phyloP scores from a whole-genome alignment of 2,888 invertebrate species.

The Amblyjoppa proteus region DNA sequence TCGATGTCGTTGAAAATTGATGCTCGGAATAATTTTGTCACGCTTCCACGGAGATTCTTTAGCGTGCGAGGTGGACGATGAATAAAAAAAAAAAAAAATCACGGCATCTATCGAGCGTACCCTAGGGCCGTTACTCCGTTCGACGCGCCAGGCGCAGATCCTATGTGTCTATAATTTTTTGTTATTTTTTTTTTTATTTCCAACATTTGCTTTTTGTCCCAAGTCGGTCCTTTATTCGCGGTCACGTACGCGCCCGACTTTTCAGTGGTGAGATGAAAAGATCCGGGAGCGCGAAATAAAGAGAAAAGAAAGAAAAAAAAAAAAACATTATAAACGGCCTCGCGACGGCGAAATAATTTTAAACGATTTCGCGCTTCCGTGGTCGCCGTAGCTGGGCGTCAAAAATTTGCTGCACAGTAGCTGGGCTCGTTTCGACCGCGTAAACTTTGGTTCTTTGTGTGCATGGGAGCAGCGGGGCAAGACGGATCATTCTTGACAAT shows the following conservation, averaged over 20 bases:
- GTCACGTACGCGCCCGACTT: conserved; percentile 15
- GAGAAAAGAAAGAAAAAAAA: neutral
- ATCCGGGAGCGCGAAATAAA: conserved; percentile 13
- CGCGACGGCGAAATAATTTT: conserved; percentile 16
- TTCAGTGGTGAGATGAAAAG: neutral
- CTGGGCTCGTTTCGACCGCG: neutral
- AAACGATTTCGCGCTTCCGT: conserved; percentile 5
- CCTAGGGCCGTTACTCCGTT: conserved; percentile 30
- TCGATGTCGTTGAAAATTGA: conserved; percentile 47
- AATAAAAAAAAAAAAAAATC: conserved; percentile 5
- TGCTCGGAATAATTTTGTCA: conserved; percentile 60
- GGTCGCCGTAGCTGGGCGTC: conserved; percentile 9
- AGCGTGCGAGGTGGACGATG: conserved; percentile 10
- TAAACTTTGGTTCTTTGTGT: neutral
- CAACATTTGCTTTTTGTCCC: neutral
- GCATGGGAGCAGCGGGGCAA: neutral
- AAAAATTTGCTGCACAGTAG: neutral
- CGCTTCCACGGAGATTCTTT: conserved; percentile 52
- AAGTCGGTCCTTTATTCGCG: conserved; percentile 31
- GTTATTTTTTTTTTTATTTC: neutral
- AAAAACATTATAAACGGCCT: neutral
- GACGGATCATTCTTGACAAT: too few relatives aligned
- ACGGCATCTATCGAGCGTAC: conserved; percentile 4
- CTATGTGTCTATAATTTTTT: conserved; percentile 25
- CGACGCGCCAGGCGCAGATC: neutral